A percentile compares a stretch with the other conserved stretches of the same genome.
phyloP scores from a whole-genome alignment of 2,113 vertebrate genomes.

The Charina bottae region DNA sequence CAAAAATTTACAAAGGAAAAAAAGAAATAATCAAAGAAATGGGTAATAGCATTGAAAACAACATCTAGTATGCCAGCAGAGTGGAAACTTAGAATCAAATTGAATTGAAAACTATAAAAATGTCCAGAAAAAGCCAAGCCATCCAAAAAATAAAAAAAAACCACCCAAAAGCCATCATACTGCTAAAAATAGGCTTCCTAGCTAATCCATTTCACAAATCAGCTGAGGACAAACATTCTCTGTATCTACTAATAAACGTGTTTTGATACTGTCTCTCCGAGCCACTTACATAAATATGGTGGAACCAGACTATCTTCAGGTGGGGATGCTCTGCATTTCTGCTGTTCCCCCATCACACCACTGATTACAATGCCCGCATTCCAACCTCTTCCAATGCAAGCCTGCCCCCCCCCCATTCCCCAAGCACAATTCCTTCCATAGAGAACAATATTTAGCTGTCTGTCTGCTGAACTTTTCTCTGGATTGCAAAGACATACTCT shows the following conservation, averaged over 20 bases:
- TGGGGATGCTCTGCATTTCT: background rate
- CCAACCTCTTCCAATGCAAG: accelerated
- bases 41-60: background rate
- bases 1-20: no score
- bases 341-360: accelerated
- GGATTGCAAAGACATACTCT: constrained; percentile 7
- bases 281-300: background rate
- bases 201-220: background rate
- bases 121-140: background rate
- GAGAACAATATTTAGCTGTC: constrained; percentile 30
- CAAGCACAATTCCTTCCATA: background rate
- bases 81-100: no score
- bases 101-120: background rate
- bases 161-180: background rate
- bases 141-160: background rate
- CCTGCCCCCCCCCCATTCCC: background rate
- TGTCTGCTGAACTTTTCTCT: constrained; percentile 13
- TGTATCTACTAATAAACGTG: background rate
- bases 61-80: background rate
- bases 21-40: no score
- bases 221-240: background rate
- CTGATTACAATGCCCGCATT: accelerated
- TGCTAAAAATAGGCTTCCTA: background rate
- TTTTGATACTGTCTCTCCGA: background rate
- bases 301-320: background rate